phyloP scores from a whole-genome alignment of 2,797 vertebrate species.

The Oophaga sylvatica region DNA sequence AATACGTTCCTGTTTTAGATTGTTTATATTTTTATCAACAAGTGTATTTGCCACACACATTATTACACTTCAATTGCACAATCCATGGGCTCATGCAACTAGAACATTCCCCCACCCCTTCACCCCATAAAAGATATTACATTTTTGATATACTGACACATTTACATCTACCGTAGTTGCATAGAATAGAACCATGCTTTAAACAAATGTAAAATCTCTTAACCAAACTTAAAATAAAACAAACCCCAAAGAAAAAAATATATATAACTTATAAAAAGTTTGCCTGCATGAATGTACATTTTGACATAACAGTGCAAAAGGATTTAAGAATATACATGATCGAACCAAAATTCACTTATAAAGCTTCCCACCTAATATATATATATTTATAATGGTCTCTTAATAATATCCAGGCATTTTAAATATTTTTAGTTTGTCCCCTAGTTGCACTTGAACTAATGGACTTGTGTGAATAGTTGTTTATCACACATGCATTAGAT shows the following conservation, averaged over 20 bases:
- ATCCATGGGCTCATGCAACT: slow-evolving; percentile 96
- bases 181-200: slow-evolving; percentile 99
- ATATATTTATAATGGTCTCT: slow-evolving; percentile 68
- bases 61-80: slow-evolving; percentile 92
- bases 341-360: slow-evolving; percentile 77
- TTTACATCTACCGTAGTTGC: slow-evolving; percentile 86
- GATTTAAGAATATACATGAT: slow-evolving; percentile 79
- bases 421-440: neutral
- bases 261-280: slow-evolving; percentile 74
- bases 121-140: slow-evolving; percentile 85
- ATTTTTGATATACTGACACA: slow-evolving; percentile 78
- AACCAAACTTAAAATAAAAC: slow-evolving; percentile 82
- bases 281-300: slow-evolving; percentile 80
- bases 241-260: slow-evolving; percentile 53
- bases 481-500: slow-evolving; percentile 17
- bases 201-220: slow-evolving; percentile 73
- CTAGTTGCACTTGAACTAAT: neutral
- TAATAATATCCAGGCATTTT: slow-evolving; percentile 61
- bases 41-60: slow-evolving; percentile 90
- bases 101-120: slow-evolving; percentile 71
- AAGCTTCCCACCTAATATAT: slow-evolving; percentile 72
- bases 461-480: slow-evolving; percentile 20
- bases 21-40: slow-evolving; percentile 94
- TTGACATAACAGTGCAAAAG: slow-evolving; percentile 94
- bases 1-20: slow-evolving; percentile 70